Conservation (phyloP, 2,797 vertebrate genomes). For the Onychomys leucogaster region DNA sequence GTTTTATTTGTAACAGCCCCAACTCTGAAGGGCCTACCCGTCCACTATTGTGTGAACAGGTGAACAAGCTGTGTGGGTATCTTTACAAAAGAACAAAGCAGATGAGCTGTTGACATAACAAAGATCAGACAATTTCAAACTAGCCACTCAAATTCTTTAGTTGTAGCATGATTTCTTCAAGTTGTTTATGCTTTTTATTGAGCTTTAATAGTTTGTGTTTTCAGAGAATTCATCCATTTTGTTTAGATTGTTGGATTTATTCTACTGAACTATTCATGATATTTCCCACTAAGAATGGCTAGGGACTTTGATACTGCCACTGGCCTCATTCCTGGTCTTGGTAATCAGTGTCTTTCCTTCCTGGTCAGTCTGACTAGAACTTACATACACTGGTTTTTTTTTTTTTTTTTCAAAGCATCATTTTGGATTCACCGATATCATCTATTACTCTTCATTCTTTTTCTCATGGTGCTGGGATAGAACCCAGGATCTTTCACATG, state of each 20-base stretch:
- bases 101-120: background rate
- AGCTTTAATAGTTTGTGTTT: background rate
- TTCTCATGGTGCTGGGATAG: background rate
- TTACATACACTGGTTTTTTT: background rate
- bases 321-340: background rate
- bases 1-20: background rate
- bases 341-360: background rate
- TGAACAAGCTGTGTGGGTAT: background rate
- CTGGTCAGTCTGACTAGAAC: background rate
- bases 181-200: background rate
- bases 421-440: background rate
- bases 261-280: background rate
- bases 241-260: background rate
- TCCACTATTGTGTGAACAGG: background rate
- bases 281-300: background rate
- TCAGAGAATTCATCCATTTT: background rate
- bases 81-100: background rate
- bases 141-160: background rate
- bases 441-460: background rate
- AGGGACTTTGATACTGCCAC: background rate
- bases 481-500: background rate
- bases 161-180: background rate
- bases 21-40: background rate
- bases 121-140: conserved; percentile 27
- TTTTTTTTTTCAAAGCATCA: background rate